Base-by-base conservation (phyloP, 2,113 vertebrate genomes). In the Gnathonemus longibarbis region DNA sequence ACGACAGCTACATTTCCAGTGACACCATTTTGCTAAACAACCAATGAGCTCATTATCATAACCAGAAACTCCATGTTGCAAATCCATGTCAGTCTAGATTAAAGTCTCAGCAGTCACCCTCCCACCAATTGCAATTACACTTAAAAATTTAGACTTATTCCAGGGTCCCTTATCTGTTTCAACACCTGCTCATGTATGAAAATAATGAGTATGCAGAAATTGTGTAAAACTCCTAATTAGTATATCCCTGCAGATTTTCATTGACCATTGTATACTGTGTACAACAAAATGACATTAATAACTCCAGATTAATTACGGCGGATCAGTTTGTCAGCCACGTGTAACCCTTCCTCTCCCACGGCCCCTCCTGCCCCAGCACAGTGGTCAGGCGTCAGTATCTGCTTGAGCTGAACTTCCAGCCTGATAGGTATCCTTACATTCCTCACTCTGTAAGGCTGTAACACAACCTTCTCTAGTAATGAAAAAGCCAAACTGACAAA, bases 71-170 rank as follows among this genome's bases (percentile, higher is more conserved):
- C 45, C 62, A 13, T 70, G 24, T 49, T 53, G 85, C 49, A 88
- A 90, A 88, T 90, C 85, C 89, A 53, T 87, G 85, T 80, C 85
- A 53, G 19, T 90, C 89, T 88, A 80, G 89, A 90, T 90, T 90
- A 90, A 52, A 50, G 89, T 77, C 84, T 77, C 17, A 74, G 74
- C 53, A 50, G 11, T 31, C 6, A 17, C 62, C n/a, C n/a, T 24
- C 62, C 31, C 31, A 2, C 74, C 74, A 0, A 19, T 24, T 52
- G 56, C 17, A 89, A 88, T 70, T 77, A 49, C 84, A 90, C 42
- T 49, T 86, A 86, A 70, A 50, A 89, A 49, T 53, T 17, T 74
- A 48, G 84, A 85, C 52, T 58, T 56, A 31, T 46, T 31, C 35
- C 56, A 3, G 35, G 74, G 39, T 17, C n/a, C 49, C 89, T 89